phyloP scores from a whole-genome alignment of 2,113 vertebrate genomes.

The Silurus asotus region DNA sequence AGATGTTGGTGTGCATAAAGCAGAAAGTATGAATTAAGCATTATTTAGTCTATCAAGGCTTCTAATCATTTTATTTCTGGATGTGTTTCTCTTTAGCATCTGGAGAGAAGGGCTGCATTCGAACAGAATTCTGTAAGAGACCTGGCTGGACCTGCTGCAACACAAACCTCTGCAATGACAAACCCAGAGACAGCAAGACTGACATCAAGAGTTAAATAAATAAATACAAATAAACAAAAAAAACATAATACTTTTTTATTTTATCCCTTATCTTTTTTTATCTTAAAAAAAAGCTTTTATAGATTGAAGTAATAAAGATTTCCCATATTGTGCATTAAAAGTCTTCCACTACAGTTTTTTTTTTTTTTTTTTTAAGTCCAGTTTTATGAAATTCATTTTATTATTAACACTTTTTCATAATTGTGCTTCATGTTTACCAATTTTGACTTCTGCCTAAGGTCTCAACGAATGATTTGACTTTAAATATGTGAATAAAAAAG shows the following conservation, averaged over 20 bases:
- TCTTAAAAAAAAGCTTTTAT: not conserved
- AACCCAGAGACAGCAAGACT: slow-evolving; percentile 23
- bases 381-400: not conserved
- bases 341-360: not conserved
- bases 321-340: not conserved
- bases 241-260: not conserved
- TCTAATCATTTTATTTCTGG: not conserved
- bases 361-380: not conserved
- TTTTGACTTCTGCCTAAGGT: too few species aligned
- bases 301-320: not conserved
- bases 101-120: slow-evolving; percentile 69
- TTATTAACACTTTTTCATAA: too few species aligned
- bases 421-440: too few species aligned
- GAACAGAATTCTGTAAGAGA: slow-evolving; percentile 42
- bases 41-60: not conserved
- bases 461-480: too few species aligned
- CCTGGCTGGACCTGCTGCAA: slow-evolving; percentile 65
- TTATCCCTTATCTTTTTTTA: not conserved
- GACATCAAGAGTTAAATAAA: not conserved
- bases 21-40: not conserved
- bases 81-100: slow-evolving; percentile 47
- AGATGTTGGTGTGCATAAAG: not conserved
- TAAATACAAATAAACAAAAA: not conserved
- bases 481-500: too few species aligned
- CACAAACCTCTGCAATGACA: slow-evolving; percentile 61